Evolutionary conservation across 1,140 invertebrate genomes (phyloP).

Genomic region (Lucilia cuprina): DNA sequence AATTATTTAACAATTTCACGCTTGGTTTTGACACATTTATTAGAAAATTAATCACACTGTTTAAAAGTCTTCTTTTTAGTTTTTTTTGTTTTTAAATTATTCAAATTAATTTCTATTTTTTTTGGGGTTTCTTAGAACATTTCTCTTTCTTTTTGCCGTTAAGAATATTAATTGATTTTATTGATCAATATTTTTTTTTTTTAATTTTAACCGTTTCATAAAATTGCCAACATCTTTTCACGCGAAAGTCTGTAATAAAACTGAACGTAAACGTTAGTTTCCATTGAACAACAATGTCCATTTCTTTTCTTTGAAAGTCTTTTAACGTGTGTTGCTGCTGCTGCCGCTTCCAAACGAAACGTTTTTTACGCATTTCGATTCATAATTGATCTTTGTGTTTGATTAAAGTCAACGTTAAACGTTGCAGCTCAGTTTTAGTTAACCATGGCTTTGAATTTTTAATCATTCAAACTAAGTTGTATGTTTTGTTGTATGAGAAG

Average conservation of each 20-base stretch:
- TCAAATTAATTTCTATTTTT: constrained; percentile 9
- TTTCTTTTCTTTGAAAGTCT: neutral
- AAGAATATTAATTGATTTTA: neutral
- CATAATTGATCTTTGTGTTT: neutral
- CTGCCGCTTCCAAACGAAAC: neutral
- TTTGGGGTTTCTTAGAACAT: neutral
- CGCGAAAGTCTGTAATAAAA: constrained; percentile 18
- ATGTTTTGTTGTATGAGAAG: neutral
- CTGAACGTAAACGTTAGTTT: neutral
- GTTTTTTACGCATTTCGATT: constrained; percentile 7
- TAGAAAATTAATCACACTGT: neutral
- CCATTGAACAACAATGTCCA: neutral
- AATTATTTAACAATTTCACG: neutral
- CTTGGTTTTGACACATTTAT: neutral
- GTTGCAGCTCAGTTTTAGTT: neutral
- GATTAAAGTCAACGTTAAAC: neutral
- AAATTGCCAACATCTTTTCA: constrained; percentile 7
- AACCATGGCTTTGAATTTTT: constrained; percentile 15
- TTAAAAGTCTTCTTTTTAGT: neutral
- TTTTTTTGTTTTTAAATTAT: constrained; percentile 8
- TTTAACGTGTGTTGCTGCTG: neutral
- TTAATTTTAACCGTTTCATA: neutral
- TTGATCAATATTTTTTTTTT: too few relatives aligned
- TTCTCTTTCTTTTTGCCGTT: neutral
- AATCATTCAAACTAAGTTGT: neutral